Evolutionary conservation across 1,140 invertebrate species (phyloP).

Genomic region (Camponotus vicinus): DNA sequence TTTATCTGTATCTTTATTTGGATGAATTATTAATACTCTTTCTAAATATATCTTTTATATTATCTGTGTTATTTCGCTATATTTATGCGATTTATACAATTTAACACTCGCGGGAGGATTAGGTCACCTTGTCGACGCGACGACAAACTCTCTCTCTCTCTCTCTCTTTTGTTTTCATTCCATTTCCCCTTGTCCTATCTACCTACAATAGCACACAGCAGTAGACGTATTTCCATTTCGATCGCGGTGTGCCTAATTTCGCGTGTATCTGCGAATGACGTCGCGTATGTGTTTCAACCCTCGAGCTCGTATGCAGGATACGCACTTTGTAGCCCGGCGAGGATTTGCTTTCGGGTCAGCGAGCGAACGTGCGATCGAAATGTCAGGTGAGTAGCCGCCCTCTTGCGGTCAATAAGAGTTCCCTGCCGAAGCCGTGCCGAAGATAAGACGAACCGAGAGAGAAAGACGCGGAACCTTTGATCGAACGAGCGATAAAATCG

Average conservation of each 20-base stretch:
- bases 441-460: constrained; percentile 20
- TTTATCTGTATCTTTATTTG: background rate
- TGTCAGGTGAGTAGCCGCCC: constrained; percentile 44
- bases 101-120: constrained; percentile 9
- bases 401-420: constrained; percentile 53
- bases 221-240: constrained; percentile 41
- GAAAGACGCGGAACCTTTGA: constrained; percentile 47
- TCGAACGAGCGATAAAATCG: constrained; percentile 42
- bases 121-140: constrained; percentile 9
- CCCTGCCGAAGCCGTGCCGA: background rate
- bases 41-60: background rate
- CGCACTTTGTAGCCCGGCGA: constrained; percentile 19
- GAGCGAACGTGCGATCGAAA: constrained; percentile 60
- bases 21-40: background rate
- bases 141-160: constrained; percentile 22
- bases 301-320: constrained; percentile 14
- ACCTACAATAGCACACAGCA: constrained; percentile 7
- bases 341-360: constrained; percentile 65
- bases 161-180: background rate
- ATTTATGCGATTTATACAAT: background rate
- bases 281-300: constrained; percentile 25
- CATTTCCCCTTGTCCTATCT: background rate
- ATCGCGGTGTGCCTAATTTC: constrained; percentile 34
- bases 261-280: background rate
- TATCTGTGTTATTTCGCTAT: background rate